phyloP scores from a whole-genome alignment of 2,888 invertebrate genomes.

The Drosophila parthenogenetica region DNA sequence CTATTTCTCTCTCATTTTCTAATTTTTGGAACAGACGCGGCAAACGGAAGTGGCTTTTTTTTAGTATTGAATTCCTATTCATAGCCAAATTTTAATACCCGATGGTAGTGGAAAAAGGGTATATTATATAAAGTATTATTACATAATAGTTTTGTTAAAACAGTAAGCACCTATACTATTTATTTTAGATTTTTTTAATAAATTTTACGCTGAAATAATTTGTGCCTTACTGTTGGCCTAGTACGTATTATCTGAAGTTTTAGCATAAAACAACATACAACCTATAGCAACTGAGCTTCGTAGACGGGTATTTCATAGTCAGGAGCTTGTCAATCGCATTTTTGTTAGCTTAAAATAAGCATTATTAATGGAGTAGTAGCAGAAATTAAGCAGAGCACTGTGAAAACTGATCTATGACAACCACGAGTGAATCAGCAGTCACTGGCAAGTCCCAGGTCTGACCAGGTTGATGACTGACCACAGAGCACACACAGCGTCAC shows the following conservation, averaged over 20 bases:
- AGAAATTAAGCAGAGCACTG: background rate
- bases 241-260: too few relatives aligned
- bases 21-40: conserved; percentile 21
- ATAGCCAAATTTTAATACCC: background rate
- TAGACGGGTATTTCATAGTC: background rate
- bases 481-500: conserved; percentile 6
- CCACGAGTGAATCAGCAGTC: conserved; percentile 8
- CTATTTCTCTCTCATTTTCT: conserved; percentile 25
- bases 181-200: too few relatives aligned
- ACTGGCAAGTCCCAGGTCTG: conserved; percentile 5
- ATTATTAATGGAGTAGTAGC: background rate
- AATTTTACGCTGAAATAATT: too few relatives aligned
- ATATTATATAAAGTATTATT: too few relatives aligned
- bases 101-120: background rate
- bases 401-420: conserved; percentile 29
- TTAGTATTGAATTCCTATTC: conserved; percentile 10
- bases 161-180: too few relatives aligned
- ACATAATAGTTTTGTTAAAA: too few relatives aligned
- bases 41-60: conserved; percentile 29
- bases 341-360: background rate
- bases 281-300: too few relatives aligned
- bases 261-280: too few relatives aligned
- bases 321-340: background rate
- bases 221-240: too few relatives aligned
- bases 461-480: conserved; percentile 34